A percentile compares a stretch with the other conserved stretches of the same genome.
phyloP scores from a whole-genome alignment of 2,888 invertebrate genomes.

The Pycnomerus fuliginosus region DNA sequence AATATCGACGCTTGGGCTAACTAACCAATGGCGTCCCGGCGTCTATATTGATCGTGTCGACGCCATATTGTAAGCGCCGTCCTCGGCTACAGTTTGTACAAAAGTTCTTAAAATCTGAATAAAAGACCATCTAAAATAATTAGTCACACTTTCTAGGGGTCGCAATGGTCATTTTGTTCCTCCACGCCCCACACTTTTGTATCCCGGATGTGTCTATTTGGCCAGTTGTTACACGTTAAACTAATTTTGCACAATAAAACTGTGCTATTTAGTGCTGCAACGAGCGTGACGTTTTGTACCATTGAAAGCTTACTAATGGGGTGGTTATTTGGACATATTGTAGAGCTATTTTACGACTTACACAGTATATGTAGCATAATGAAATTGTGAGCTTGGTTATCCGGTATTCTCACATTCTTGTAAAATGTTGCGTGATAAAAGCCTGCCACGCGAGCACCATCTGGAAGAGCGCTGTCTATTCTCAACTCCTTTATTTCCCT shows the following conservation, averaged over 20 bases:
- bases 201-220: constrained; percentile 1
- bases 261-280: constrained; percentile 4
- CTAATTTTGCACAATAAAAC: constrained; percentile 9
- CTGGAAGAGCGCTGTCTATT: constrained; percentile 18
- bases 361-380: too few species aligned
- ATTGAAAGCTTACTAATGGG: not conserved
- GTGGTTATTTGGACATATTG: too few species aligned
- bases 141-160: too few species aligned
- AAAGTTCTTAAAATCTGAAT: constrained; percentile 11
- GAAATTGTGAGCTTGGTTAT: too few species aligned
- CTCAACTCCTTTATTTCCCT: too few species aligned
- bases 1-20: constrained; percentile 36
- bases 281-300: constrained; percentile 6
- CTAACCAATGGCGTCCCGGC: constrained; percentile 44
- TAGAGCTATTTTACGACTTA: too few species aligned
- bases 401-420: too few species aligned
- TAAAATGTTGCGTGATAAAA: constrained; percentile 13
- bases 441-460: constrained; percentile 29
- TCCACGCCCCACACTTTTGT: not conserved
- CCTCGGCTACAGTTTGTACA: constrained; percentile 15
- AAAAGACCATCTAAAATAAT: not conserved
- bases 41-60: constrained; percentile 47
- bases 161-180: not conserved
- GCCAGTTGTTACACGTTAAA: constrained; percentile 6
- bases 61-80: constrained; percentile 41